Conservation (phyloP, 2,888 invertebrate species). For the Keiferia lycopersicella region DNA sequence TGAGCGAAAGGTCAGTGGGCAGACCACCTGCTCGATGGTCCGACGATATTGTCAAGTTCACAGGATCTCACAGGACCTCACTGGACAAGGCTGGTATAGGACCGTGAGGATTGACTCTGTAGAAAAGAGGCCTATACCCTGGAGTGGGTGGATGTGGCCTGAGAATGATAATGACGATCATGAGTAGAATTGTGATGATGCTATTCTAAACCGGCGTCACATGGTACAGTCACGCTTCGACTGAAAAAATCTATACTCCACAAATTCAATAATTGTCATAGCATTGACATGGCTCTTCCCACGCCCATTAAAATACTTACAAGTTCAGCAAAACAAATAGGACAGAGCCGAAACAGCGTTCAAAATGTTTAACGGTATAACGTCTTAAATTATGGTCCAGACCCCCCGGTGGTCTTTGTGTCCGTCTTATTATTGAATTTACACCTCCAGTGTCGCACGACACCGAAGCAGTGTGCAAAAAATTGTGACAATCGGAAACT, state of each 20-base stretch:
- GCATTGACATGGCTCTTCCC: constrained; percentile 55
- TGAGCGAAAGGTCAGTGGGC: too few relatives aligned
- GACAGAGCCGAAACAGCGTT: constrained; percentile 53
- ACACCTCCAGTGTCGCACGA: constrained; percentile 59
- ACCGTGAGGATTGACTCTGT: too few relatives aligned
- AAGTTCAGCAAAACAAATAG: constrained; percentile 69
- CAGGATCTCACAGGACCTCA: too few relatives aligned
- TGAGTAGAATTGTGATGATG: too few relatives aligned
- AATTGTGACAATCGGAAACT: constrained; percentile 43
- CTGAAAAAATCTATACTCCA: constrained; percentile 33
- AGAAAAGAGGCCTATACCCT: too few relatives aligned
- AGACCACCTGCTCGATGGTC: too few relatives aligned
- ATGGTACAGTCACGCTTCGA: too few relatives aligned
- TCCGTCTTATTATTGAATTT: constrained; percentile 64
- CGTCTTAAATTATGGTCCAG: constrained; percentile 45
- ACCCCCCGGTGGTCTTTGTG: constrained; percentile 59
- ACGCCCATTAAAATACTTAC: constrained; percentile 61
- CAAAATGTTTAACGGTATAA: constrained; percentile 63
- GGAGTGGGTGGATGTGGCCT: too few relatives aligned
- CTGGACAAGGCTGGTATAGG: too few relatives aligned
- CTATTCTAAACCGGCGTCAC: too few relatives aligned
- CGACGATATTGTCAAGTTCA: too few relatives aligned
- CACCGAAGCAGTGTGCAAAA: constrained; percentile 37
- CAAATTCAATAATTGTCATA: constrained; percentile 56
- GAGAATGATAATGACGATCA: too few relatives aligned